These are phyloP conservation scores for Channa argus DNA, from an alignment of 2,113 vertebrate species.

Conservation along the genomic window DNA sequence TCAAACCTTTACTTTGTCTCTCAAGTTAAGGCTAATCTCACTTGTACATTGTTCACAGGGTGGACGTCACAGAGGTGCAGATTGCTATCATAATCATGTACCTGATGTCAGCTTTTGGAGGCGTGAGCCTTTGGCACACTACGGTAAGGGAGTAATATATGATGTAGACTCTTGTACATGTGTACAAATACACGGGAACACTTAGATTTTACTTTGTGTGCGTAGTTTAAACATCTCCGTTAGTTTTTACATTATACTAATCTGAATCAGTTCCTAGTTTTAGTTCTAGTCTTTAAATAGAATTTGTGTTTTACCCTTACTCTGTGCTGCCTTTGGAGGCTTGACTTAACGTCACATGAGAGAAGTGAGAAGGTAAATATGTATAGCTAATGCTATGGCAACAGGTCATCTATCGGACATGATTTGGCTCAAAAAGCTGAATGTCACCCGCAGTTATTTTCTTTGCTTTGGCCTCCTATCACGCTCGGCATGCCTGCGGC, in stretches of 20 bases:
- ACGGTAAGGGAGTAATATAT: conserved; percentile 78
- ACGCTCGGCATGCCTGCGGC: conserved; percentile 75
- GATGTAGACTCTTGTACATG: not conserved
- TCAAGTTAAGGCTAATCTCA: not conserved
- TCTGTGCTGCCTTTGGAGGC: conserved; percentile 82
- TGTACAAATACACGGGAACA: conserved; percentile 19
- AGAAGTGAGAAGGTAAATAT: conserved; percentile 82
- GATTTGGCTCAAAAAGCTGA: conserved; percentile 77
- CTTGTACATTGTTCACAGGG: conserved; percentile 72
- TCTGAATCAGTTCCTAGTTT: conserved; percentile 27
- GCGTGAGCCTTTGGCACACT: conserved; percentile 89
- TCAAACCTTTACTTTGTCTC: too few species aligned
- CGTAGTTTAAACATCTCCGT: conserved; percentile 12
- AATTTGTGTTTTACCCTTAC: conserved; percentile 81
- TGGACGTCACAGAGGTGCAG: conserved; percentile 98
- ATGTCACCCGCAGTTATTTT: conserved; percentile 52
- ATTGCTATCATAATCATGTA: conserved; percentile 89
- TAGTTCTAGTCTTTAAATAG: conserved; percentile 72
- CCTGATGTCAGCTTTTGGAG: conserved; percentile 89
- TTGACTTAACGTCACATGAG: conserved; percentile 78
- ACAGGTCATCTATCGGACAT: conserved; percentile 74
- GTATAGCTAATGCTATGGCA: conserved; percentile 72
- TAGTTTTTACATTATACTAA: conserved; percentile 22
- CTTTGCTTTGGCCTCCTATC: conserved; percentile 72
- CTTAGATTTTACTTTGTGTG: conserved; percentile 61